Percentiles rank a stretch among this genome's conserved stretches.
These are phyloP conservation scores for Tetramorium bicarinatum DNA, from an alignment of 2,888 invertebrate species.

Conservation along the genomic window DNA sequence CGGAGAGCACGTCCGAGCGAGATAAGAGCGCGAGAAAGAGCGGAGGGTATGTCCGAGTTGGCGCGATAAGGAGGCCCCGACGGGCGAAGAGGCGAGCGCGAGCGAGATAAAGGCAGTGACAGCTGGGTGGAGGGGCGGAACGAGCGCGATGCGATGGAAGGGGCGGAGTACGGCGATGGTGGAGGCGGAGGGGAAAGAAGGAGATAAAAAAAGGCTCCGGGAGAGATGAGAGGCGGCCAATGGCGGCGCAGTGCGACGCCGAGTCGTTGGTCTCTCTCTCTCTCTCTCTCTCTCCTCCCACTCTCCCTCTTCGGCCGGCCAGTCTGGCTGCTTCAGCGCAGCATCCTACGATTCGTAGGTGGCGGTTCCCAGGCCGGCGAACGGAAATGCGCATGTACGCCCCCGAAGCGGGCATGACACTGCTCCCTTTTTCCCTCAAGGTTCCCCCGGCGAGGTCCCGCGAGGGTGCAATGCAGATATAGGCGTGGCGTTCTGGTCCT, in stretches of 20 bases:
- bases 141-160: slow-evolving; percentile 3
- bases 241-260: slow-evolving; percentile 55
- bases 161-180: neutral
- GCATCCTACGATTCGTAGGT: slow-evolving; percentile 77
- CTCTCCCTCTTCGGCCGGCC: neutral
- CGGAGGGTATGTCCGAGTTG: slow-evolving; percentile 18
- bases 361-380: slow-evolving; percentile 51
- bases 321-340: slow-evolving; percentile 67
- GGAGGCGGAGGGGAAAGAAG: slow-evolving; percentile 60
- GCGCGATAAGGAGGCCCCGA: slow-evolving; percentile 24
- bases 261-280: slow-evolving; percentile 69
- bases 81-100: slow-evolving; percentile 31
- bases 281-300: slow-evolving; percentile 59
- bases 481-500: slow-evolving; percentile 72
- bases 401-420: slow-evolving; percentile 70
- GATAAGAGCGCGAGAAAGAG: neutral
- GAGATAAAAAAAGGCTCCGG: slow-evolving; percentile 82
- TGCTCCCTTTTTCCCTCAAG: slow-evolving; percentile 74
- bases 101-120: slow-evolving; percentile 27
- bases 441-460: slow-evolving; percentile 60
- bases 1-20: slow-evolving; percentile 9
- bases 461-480: slow-evolving; percentile 76
- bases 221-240: slow-evolving; percentile 79
- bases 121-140: neutral
- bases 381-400: slow-evolving; percentile 76